These are phyloP conservation scores for Craterocephalus amniculus DNA, from an alignment of 2,797 vertebrate species.

Conservation along the genomic window DNA sequence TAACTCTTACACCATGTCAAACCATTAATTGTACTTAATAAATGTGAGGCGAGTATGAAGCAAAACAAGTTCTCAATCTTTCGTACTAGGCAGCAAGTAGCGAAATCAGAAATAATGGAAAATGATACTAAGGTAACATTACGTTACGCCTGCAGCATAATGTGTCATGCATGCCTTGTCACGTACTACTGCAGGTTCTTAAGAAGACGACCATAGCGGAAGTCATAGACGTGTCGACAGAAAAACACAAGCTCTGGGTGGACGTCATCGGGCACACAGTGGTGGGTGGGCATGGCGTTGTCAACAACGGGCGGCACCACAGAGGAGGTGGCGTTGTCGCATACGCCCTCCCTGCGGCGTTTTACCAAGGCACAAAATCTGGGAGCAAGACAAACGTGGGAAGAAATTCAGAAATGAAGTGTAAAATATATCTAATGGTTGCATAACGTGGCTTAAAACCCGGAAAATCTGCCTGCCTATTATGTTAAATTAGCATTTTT, in stretches of 20 bases:
- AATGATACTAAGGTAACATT: slow-evolving; percentile 21
- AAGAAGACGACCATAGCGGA: slow-evolving; percentile 95
- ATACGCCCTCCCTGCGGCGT: slow-evolving; percentile 90
- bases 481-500: neutral
- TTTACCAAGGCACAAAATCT: slow-evolving; percentile 99
- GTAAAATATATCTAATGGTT: neutral
- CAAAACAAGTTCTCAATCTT: slow-evolving; percentile 48
- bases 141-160: slow-evolving; percentile 16
- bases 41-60: slow-evolving; percentile 47
- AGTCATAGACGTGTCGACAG: slow-evolving; percentile 99
- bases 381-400: slow-evolving; percentile 34
- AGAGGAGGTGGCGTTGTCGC: slow-evolving; percentile 82
- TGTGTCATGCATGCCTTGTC: neutral
- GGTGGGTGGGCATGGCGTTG: slow-evolving; percentile 92
- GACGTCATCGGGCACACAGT: slow-evolving; percentile 93
- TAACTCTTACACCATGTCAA: slow-evolving; percentile 48
- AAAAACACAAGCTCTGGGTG: slow-evolving; percentile 97
- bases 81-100: slow-evolving; percentile 53
- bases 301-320: slow-evolving; percentile 91
- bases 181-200: slow-evolving; percentile 95
- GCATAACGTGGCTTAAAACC: slow-evolving; percentile 14
- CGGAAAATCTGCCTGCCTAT: neutral
- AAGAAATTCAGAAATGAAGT: neutral
- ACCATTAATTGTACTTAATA: slow-evolving; percentile 46
- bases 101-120: slow-evolving; percentile 39